Base-by-base conservation (phyloP, 2,888 invertebrate species). In the Aphidoletes aphidimyza region DNA sequence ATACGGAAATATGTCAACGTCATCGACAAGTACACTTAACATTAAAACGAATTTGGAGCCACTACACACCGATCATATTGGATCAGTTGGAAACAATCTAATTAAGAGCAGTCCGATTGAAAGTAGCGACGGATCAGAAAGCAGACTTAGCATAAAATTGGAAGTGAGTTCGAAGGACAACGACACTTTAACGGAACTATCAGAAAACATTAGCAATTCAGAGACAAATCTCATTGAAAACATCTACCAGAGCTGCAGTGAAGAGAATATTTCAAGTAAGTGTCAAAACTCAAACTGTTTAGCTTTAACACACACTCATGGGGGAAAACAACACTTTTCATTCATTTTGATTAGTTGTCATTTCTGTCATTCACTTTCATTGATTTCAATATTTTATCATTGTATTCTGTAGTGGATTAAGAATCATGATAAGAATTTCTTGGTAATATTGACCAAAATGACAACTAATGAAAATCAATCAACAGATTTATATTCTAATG, bases 231-330 rank as follows among this genome's bases (percentile, higher is more conserved):
- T 11, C 0, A 6, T 69, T 11, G 30, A 69, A 9, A 69, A 30
- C 30, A 30, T 30, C 1, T 30, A 69, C 30, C 69, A 69, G n/a
- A 69, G 34, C 34, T 69, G 30, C 14, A 69, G n/a, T 8, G 81
- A 81, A 14, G 37, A 81, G n/a, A 81, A 81, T 81, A 14, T 37
- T 9, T 81, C 81, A n/a, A 81, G 81, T 81, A 22, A 81, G 81
- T 37, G 36, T 81, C 22, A 19, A 34, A 36, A 19, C 34, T 78
- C 36, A 17, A 34, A n/a, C n/a, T n/a, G n/a, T n/a, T n/a, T n/a
- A n/a, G n/a, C n/a, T n/a, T n/a, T n/a, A n/a, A n/a, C n/a, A n/a
- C n/a, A n/a, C n/a, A n/a, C n/a, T n/a, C n/a, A n/a, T n/a, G n/a
- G n/a, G n/a, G n/a, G n/a, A n/a, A n/a, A n/a, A n/a, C n/a, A n/a